A percentile compares a stretch with the other conserved stretches of the same genome.
phyloP scores from a whole-genome alignment of 1,140 invertebrate genomes.

The Trichomalopsis sarcophagae region DNA sequence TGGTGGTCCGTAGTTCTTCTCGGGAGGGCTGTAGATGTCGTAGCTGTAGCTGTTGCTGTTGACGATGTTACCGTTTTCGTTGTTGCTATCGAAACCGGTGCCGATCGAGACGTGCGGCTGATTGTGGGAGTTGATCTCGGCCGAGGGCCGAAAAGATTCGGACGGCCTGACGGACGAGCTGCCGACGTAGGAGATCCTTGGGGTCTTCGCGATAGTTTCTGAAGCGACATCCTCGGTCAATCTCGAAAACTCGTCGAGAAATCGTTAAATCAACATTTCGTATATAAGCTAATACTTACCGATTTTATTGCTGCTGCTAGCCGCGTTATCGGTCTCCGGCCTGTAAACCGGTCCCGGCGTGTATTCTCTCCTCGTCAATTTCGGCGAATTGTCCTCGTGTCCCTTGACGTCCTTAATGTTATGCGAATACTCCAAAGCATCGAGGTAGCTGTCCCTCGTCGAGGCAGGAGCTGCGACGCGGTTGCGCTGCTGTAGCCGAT shows the following conservation, averaged over 20 bases:
- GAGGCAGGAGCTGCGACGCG: background rate
- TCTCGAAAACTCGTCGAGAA: background rate
- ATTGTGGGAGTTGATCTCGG: conserved; percentile 1
- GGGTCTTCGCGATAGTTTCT: conserved; percentile 25
- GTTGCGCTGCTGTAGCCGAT: background rate
- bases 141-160: background rate
- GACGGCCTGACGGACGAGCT: background rate
- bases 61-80: background rate
- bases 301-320: background rate
- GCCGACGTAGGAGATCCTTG: conserved; percentile 22
- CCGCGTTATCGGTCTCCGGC: background rate
- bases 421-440: conserved; percentile 72
- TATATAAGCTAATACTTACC: conserved; percentile 4
- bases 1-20: conserved; percentile 13
- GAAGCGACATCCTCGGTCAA: background rate
- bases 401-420: conserved; percentile 65
- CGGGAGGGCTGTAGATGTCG: background rate
- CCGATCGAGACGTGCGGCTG: conserved; percentile 66
- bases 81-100: background rate
- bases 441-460: conserved; percentile 70
- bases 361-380: conserved; percentile 63
- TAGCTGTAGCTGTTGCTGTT: background rate
- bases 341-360: conserved; percentile 61
- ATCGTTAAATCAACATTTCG: background rate
- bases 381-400: conserved; percentile 47